Evolutionary conservation across 2,797 vertebrate genomes (phyloP).

Genomic region (Catostomus latipinnis): DNA sequence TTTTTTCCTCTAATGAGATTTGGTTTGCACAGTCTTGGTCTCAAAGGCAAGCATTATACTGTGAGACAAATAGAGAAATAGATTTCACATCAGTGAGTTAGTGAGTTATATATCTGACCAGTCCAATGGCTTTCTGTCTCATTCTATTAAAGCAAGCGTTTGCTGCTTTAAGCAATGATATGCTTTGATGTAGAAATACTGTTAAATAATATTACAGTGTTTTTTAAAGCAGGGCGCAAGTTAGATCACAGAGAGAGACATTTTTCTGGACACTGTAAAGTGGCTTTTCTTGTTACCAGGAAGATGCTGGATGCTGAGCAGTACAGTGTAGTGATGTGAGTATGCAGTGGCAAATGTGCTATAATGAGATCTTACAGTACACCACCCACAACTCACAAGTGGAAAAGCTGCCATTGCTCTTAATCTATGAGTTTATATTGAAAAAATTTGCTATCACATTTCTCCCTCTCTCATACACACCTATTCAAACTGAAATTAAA

Average conservation of each 20-base stretch:
- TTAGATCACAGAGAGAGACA: constrained; percentile 21
- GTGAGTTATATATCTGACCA: constrained; percentile 37
- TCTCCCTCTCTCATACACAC: neutral
- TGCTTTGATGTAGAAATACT: constrained; percentile 57
- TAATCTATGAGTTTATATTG: neutral
- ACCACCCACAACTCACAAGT: neutral
- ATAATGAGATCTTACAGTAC: neutral
- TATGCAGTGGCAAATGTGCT: constrained; percentile 12
- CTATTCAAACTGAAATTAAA: neutral
- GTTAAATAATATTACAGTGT: constrained; percentile 66
- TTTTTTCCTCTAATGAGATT: constrained; percentile 27
- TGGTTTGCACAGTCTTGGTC: neutral
- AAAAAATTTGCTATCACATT: neutral
- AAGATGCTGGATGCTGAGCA: constrained; percentile 11
- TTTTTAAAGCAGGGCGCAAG: constrained; percentile 27
- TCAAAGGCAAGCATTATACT: constrained; percentile 13
- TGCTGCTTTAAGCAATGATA: constrained; percentile 51
- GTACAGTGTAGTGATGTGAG: constrained; percentile 9
- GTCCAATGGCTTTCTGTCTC: neutral
- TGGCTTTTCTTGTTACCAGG: constrained; percentile 23
- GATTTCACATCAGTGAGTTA: neutral
- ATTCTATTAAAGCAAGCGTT: constrained; percentile 20
- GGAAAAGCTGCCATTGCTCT: neutral
- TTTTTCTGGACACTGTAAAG: constrained; percentile 28
- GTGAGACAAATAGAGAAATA: constrained; percentile 7